Evolutionary conservation across 2,797 vertebrate species (phyloP), one percentile per base, ranked within the genome.

Genomic region (Clarias laeviceps): DNA sequence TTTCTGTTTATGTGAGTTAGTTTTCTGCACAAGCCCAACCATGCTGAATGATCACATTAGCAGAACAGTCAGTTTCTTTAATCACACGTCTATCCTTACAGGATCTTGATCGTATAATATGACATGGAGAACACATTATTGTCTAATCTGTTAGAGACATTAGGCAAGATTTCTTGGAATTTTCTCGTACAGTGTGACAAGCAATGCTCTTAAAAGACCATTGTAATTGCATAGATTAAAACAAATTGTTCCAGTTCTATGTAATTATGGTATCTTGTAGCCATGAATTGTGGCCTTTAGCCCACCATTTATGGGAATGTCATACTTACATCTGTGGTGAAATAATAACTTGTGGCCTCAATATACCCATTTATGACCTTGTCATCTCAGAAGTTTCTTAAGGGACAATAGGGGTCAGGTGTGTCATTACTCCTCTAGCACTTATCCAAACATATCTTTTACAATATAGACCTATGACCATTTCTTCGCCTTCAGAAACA

Each of bases 121-220:
- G 72, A 74, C 72, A 74, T 54, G 56, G 18, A 32, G n/a, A 76
- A 76, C 54, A 57, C 18, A 79, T 79, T 62, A 79, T 64, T 64
- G 34, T 24, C 32, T 29, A 76, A 76, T 57, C 50, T 74, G 17
- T 34, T 22, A 57, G 32, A 57, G 27, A 77, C 73, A 34, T 57
- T 9, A 57, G 54, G 54, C 9, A 32, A 77, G 73, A 34, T 57
- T 20, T 57, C 32, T 22, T 22, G 8, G 54, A 3, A 32, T 77
- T 22, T 22, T 32, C 73, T 57, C 5, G 27, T 32, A 32, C 27
- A 32, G 17, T 77, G 54, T 77, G 50, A 77, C 73, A 57, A 22
- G 27, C 20, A 56, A 17, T 54, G 18, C 56, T 22, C 27, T 76
- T 57, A 56, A 20, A 77, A 77, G 50, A 56, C 27, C 54, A 56